Conservation (phyloP, 2,113 vertebrate genomes). For the Miniopterus natalensis region DNA sequence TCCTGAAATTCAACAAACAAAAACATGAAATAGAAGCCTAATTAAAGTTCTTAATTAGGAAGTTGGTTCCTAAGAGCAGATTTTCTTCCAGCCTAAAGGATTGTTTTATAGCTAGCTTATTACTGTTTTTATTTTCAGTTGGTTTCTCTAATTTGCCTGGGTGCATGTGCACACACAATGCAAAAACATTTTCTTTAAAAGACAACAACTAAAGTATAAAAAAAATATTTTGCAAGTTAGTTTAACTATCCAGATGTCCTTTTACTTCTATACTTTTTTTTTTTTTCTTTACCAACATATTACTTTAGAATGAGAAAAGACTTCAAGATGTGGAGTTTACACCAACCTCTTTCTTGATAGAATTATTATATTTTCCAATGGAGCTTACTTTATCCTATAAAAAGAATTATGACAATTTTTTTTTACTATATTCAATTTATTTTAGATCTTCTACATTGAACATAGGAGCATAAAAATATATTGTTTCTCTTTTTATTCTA, state of each 20-base stretch:
- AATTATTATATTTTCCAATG: neutral
- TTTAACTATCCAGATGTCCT: neutral
- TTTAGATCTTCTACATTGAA: neutral
- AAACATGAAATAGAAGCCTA: neutral
- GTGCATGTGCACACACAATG: neutral
- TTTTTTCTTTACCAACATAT: neutral
- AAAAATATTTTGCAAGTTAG: neutral
- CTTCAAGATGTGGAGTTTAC: neutral
- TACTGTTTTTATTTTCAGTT: neutral
- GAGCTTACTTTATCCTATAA: neutral
- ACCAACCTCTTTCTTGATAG: neutral
- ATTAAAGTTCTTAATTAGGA: neutral
- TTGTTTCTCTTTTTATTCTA: neutral
- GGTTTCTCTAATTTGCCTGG: neutral
- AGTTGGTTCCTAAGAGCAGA: neutral
- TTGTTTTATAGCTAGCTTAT: neutral
- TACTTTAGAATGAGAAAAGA: neutral
- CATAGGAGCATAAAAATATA: neutral
- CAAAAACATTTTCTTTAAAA: neutral
- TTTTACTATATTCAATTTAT: neutral
- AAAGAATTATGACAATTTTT: neutral
- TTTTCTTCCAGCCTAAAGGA: neutral
- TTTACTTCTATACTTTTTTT: neutral
- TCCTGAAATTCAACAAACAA: conserved; percentile 6
- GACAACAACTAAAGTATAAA: neutral